Evolutionary conservation across 2,113 vertebrate genomes (phyloP).

Genomic region (Gavialis gangeticus): DNA sequence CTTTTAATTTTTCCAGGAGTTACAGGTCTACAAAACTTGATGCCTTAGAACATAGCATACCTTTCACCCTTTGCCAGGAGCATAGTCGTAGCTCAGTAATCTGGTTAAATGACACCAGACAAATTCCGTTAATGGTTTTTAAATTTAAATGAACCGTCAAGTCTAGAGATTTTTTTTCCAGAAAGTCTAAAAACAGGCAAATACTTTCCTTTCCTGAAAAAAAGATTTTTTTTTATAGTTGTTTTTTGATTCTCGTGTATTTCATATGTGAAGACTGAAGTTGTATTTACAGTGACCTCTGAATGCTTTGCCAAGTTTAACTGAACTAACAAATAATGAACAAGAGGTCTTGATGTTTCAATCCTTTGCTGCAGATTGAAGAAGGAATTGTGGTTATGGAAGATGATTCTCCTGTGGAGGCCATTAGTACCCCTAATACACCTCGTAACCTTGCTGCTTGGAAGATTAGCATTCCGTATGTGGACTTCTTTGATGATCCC

Average conservation of each 20-base stretch:
- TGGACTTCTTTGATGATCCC: constrained; percentile 90
- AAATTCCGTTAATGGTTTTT: neutral
- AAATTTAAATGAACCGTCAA: neutral
- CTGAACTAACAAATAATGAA: neutral
- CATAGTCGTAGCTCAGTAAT: neutral
- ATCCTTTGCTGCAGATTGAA: constrained; percentile 86
- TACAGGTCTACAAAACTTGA: neutral
- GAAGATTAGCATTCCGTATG: constrained; percentile 91
- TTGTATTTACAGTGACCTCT: neutral
- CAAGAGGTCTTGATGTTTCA: neutral
- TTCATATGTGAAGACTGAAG: neutral
- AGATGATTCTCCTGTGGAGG: constrained; percentile 89
- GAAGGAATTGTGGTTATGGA: constrained; percentile 94
- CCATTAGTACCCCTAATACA: constrained; percentile 79
- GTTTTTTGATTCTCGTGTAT: neutral
- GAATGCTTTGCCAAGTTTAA: neutral
- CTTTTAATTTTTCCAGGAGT: neutral
- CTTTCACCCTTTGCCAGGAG: neutral
- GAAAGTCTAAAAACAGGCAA: neutral
- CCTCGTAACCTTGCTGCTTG: constrained; percentile 91
- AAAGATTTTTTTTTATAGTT: neutral
- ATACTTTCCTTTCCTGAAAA: neutral
- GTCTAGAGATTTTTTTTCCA: neutral
- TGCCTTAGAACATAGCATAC: neutral
- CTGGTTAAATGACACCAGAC: neutral